These are phyloP conservation scores for Limonius californicus DNA, from an alignment of 1,140 invertebrate genomes.

Conservation along the genomic window DNA sequence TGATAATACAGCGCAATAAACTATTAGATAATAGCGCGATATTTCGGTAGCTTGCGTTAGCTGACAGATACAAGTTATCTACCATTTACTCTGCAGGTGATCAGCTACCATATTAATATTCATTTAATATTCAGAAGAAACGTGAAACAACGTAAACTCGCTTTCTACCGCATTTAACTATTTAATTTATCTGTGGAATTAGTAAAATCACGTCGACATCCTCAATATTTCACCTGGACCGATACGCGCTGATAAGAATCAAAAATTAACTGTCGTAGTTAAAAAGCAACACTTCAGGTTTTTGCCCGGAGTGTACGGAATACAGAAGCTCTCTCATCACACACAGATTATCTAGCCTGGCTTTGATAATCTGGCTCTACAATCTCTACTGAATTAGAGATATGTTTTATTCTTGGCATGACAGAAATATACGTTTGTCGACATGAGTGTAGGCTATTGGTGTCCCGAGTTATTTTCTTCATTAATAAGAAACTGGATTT, in stretches of 20 bases:
- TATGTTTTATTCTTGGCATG: constrained; percentile 5
- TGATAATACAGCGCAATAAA: constrained; percentile 4
- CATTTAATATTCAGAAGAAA: neutral
- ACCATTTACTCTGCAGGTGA: constrained; percentile 27
- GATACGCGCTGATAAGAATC: neutral
- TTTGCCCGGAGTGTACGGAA: neutral
- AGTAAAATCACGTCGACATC: neutral
- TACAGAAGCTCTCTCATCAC: constrained; percentile 15
- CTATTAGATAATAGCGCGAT: constrained; percentile 23
- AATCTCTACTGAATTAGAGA: constrained; percentile 17
- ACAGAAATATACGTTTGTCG: constrained; percentile 1
- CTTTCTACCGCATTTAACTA: neutral
- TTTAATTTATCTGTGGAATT: neutral
- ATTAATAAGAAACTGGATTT: no score
- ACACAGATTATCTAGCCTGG: constrained; percentile 7
- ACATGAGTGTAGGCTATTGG: no score
- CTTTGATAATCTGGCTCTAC: constrained; percentile 9
- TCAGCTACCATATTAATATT: constrained; percentile 22
- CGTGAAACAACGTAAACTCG: neutral
- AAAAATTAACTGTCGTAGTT: no score
- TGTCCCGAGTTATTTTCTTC: no score
- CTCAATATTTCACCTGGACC: neutral
- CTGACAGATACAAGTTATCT: constrained; percentile 26
- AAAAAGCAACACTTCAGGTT: neutral
- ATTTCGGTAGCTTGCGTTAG: constrained; percentile 26